Conservation (phyloP, 2,113 vertebrate species). For the Percina caprodes region DNA sequence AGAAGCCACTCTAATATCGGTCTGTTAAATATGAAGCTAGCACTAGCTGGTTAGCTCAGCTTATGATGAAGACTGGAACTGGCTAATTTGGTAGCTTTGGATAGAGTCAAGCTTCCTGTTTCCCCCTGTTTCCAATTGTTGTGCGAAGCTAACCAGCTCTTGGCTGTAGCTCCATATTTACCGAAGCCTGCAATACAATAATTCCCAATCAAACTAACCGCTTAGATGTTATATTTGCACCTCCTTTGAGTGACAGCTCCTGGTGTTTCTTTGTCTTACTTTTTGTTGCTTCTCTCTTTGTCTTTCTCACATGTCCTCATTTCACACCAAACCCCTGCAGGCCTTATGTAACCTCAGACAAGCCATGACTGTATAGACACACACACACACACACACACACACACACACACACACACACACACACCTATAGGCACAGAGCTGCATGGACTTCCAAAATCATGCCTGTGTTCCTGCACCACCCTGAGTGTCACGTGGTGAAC, state of each 20-base stretch:
- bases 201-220: neutral
- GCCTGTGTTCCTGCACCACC: neutral
- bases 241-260: conserved; percentile 12
- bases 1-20: no score
- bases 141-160: neutral
- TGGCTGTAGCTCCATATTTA: neutral
- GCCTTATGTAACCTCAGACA: conserved; percentile 51
- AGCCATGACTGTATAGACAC: conserved; percentile 6
- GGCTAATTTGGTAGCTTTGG: neutral
- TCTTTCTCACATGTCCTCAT: conserved; percentile 29
- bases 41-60: neutral
- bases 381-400: conserved; percentile 1
- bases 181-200: neutral
- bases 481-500: neutral
- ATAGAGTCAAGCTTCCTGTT: neutral
- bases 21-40: neutral
- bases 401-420: conserved; percentile 3
- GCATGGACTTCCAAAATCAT: neutral
- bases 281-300: conserved; percentile 20
- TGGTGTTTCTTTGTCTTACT: conserved; percentile 14
- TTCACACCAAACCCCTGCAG: conserved; percentile 42
- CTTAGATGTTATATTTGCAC: neutral
- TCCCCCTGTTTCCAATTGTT: neutral
- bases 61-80: neutral
- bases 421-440: conserved; percentile 7